Percentiles rank a stretch among this genome's conserved stretches.
phyloP scores from a whole-genome alignment of 2,888 invertebrate genomes.

The Tipula unca region DNA sequence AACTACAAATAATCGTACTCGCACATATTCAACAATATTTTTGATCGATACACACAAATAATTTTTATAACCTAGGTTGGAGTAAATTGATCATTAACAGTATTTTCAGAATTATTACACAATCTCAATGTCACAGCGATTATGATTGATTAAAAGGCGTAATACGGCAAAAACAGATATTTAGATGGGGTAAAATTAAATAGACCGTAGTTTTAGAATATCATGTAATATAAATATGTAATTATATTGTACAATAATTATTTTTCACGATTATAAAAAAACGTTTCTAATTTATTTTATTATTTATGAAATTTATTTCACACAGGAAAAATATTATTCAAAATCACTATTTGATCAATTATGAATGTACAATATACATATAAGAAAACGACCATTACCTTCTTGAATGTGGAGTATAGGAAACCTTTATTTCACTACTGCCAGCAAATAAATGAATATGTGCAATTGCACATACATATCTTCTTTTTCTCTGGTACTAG shows the following conservation, averaged over 20 bases:
- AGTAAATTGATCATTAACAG: background rate
- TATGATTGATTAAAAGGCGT: background rate
- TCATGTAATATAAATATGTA: background rate
- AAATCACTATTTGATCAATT: background rate
- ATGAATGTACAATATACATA: no score
- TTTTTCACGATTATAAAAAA: background rate
- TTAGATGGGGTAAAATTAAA: background rate
- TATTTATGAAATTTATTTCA: background rate
- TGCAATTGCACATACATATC: no score
- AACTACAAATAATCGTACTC: background rate
- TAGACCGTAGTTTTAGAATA: background rate
- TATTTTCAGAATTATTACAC: background rate
- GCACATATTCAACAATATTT: background rate
- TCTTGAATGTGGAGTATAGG: no score
- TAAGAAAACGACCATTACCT: no score
- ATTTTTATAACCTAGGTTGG: background rate
- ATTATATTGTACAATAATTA: background rate
- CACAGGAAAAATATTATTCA: background rate
- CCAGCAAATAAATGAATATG: no score
- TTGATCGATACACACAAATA: background rate
- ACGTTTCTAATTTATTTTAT: background rate
- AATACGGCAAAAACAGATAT: background rate
- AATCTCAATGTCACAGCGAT: background rate
- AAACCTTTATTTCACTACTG: no score
- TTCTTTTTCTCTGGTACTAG: no score